Evolutionary conservation across 1,140 invertebrate genomes (phyloP).

Genomic region (Trichoplusia ni): DNA sequence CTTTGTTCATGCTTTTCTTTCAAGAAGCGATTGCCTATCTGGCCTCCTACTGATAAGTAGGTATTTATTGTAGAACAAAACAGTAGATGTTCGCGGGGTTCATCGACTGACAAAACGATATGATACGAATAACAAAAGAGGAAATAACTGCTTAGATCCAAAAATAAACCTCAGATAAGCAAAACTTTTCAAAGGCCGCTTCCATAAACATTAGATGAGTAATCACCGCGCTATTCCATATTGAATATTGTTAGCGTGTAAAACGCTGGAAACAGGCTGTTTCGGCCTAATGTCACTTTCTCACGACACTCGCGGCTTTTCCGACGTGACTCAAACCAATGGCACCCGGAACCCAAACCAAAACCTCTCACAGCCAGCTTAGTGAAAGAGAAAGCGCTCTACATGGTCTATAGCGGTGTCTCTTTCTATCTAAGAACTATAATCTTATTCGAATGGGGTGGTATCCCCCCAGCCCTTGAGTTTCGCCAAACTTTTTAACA

Average conservation of each 20-base stretch:
- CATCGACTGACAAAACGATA: background rate
- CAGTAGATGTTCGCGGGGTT: too few species aligned
- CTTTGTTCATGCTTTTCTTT: too few species aligned
- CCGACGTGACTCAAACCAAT: conserved; percentile 10
- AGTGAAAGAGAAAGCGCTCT: too few species aligned
- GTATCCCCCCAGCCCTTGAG: conserved; percentile 11
- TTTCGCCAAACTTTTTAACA: conserved; percentile 10
- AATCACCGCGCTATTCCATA: conserved; percentile 34
- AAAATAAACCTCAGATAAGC: background rate
- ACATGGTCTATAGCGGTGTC: too few species aligned
- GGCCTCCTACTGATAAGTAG: too few species aligned
- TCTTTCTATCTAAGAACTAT: too few species aligned
- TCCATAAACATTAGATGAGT: conserved; percentile 22
- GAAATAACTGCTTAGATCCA: background rate
- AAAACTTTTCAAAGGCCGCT: conserved; percentile 5
- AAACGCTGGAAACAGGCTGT: conserved; percentile 46
- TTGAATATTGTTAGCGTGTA: conserved; percentile 58
- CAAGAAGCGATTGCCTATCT: too few species aligned
- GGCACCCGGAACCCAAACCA: too few species aligned
- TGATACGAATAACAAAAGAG: too few species aligned
- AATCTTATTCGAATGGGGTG: too few species aligned
- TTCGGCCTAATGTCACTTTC: conserved; percentile 51
- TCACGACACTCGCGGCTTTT: conserved; percentile 43
- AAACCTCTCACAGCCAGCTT: too few species aligned
- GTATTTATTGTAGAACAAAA: too few species aligned